Evolutionary conservation across 2,113 vertebrate species (phyloP).

Genomic region (Callaeas wilsoni): DNA sequence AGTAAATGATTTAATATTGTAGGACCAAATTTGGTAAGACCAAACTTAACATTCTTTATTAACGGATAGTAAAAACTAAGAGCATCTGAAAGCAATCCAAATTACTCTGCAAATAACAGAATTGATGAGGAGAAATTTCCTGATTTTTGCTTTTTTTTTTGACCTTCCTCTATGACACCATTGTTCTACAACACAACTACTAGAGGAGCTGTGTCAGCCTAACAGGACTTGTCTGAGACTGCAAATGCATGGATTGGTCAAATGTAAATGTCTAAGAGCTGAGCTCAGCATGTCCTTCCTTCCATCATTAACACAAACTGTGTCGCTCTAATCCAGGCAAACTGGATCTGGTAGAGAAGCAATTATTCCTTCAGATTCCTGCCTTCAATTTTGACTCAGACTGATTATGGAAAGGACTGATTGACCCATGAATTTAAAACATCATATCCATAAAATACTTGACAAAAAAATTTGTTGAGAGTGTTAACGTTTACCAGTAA

Average conservation of each 20-base stretch:
- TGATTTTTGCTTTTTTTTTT: neutral
- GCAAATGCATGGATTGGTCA: neutral
- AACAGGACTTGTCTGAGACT: neutral
- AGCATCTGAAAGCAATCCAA: neutral
- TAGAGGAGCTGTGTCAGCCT: neutral
- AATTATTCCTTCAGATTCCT: neutral
- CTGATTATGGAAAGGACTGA: neutral
- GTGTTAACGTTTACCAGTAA: neutral
- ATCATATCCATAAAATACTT: neutral
- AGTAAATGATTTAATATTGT: neutral
- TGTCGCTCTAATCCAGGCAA: neutral
- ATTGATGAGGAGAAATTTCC: neutral
- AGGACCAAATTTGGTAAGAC: neutral
- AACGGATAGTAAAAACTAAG: neutral
- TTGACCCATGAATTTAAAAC: neutral
- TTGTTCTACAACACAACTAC: neutral
- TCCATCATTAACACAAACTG: neutral
- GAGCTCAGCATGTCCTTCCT: neutral
- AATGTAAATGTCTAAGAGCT: neutral
- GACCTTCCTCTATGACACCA: neutral
- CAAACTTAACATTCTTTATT: neutral
- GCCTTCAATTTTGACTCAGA: neutral
- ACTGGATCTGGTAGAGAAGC: neutral
- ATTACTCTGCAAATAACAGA: neutral
- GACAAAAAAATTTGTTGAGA: neutral